Evolutionary conservation across 2,888 invertebrate genomes (phyloP).

Genomic region (Hypercompe scribonia): DNA sequence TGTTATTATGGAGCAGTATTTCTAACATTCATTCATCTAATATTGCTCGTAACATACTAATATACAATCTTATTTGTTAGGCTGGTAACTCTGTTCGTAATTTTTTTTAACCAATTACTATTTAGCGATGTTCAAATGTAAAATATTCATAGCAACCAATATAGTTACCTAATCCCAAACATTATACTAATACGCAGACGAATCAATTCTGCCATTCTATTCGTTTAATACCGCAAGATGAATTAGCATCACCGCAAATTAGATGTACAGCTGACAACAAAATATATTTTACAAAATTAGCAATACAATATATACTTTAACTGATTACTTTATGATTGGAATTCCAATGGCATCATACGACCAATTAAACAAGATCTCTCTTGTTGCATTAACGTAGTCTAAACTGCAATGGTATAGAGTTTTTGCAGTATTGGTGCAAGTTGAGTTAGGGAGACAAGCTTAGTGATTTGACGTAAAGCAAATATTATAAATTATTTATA

Average conservation of each 20-base stretch:
- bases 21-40: too few species aligned
- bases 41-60: neutral
- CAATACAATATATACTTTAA: conserved; percentile 42
- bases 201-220: conserved; percentile 69
- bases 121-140: conserved; percentile 1
- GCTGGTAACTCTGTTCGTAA: neutral
- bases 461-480: conserved; percentile 59
- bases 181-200: conserved; percentile 60
- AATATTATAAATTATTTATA: conserved; percentile 69
- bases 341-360: neutral
- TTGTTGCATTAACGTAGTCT: neutral
- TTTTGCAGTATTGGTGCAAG: conserved; percentile 44
- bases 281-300: conserved; percentile 45
- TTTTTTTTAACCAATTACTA: neutral
- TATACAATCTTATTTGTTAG: neutral
- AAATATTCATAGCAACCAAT: conserved; percentile 50
- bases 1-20: too few species aligned
- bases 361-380: conserved; percentile 9
- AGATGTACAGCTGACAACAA: conserved; percentile 62
- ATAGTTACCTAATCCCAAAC: conserved; percentile 50
- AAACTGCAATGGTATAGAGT: conserved; percentile 16
- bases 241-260: conserved; percentile 78
- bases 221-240: conserved; percentile 74
- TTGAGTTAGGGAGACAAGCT: conserved; percentile 51
- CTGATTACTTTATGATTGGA: neutral